Conservation (phyloP, 2,113 vertebrate species). For the Marmota monax region DNA sequence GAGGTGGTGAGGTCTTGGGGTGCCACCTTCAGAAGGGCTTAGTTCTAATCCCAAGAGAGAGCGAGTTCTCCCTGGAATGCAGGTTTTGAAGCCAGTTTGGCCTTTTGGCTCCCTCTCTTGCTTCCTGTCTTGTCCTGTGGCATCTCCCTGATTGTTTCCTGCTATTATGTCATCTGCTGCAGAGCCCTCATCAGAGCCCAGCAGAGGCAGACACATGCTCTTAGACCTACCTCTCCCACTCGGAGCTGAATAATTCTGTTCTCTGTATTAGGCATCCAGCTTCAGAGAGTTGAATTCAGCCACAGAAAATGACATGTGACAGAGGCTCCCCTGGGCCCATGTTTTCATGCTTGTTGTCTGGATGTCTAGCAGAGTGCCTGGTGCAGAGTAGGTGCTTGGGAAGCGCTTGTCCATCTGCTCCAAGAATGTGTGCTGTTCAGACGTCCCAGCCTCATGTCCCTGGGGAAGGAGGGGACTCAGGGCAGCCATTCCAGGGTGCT, state of each 20-base stretch:
- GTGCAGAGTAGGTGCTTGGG: background rate
- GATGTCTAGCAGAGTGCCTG: background rate
- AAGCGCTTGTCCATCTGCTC: rapidly evolving
- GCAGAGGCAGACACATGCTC: rapidly evolving
- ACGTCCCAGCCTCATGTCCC: background rate
- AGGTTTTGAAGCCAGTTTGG: no score
- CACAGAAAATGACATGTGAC: background rate
- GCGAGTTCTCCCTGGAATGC: background rate
- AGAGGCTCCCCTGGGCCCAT: background rate
- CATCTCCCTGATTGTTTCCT: no score
- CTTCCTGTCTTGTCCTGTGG: background rate
- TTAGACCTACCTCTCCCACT: background rate
- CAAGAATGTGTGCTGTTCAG: background rate
- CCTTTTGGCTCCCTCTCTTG: background rate
- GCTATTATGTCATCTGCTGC: rapidly evolving
- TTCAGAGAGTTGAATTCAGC: background rate
- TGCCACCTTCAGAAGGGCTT: background rate
- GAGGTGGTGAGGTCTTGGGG: background rate
- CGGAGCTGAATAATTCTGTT: background rate
- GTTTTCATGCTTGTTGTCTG: background rate
- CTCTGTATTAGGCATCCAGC: no score
- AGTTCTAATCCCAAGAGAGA: no score
- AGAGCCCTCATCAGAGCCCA: background rate
- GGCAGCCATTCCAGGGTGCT: rapidly evolving
- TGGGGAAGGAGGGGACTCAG: background rate